These are phyloP conservation scores for Philaenus spumarius DNA, from an alignment of 1,140 invertebrate genomes.

Conservation along the genomic window DNA sequence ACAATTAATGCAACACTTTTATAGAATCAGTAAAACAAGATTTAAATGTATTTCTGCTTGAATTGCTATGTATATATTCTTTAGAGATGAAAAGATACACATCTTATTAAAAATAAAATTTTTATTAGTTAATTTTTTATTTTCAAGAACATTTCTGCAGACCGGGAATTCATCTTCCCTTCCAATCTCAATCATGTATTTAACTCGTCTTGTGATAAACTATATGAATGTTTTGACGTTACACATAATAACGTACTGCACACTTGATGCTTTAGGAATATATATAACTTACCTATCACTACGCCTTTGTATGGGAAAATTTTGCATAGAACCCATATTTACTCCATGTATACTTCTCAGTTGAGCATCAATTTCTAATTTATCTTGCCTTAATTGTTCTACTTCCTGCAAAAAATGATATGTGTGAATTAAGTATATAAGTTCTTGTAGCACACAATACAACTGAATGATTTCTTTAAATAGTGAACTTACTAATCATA, in stretches of 20 bases:
- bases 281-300: constrained; percentile 35
- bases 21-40: no score
- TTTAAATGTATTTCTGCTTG: background rate
- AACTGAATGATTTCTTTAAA: no score
- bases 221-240: background rate
- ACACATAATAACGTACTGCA: background rate
- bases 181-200: background rate
- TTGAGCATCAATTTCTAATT: constrained; percentile 92
- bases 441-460: no score
- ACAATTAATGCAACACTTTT: no score
- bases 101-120: no score
- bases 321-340: constrained; percentile 45
- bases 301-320: constrained; percentile 47
- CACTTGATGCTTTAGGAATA: no score
- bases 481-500: no score
- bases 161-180: no score
- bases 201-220: background rate
- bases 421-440: no score
- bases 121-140: constrained; percentile 35
- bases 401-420: constrained; percentile 88
- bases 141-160: constrained; percentile 31
- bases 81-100: no score
- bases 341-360: constrained; percentile 71
- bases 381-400: constrained; percentile 88
- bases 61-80: background rate